These are phyloP conservation scores for Urocolius indicus DNA, from an alignment of 2,113 vertebrate genomes.

Conservation along the genomic window DNA sequence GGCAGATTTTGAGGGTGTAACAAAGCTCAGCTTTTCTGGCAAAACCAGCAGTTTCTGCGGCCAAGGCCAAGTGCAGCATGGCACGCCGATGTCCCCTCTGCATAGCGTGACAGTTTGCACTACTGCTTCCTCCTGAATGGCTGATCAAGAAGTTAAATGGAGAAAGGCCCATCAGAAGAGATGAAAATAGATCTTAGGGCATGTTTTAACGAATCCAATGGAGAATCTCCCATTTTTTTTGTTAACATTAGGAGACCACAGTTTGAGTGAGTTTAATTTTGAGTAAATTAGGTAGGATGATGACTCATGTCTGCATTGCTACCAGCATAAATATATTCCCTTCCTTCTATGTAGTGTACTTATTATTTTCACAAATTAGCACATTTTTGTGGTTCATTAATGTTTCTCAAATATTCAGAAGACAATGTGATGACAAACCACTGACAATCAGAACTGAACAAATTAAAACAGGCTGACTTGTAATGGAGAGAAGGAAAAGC, in stretches of 20 bases:
- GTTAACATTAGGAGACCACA: background rate
- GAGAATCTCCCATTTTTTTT: background rate
- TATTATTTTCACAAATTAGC: background rate
- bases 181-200: background rate
- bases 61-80: accelerated
- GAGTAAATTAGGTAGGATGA: background rate
- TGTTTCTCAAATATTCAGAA: background rate
- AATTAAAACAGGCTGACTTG: background rate
- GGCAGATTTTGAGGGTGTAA: background rate
- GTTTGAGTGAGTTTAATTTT: background rate
- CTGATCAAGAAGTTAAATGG: background rate
- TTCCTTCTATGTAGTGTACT: background rate
- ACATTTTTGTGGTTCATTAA: background rate
- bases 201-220: background rate
- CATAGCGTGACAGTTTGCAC: background rate
- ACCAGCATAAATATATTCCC: background rate
- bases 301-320: background rate
- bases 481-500: background rate
- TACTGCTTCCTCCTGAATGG: background rate
- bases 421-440: background rate
- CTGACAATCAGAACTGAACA: background rate
- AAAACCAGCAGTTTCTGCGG: background rate
- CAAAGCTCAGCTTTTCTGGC: background rate
- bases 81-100: background rate
- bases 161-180: background rate